Evolutionary conservation across 2,797 vertebrate species (phyloP).

Genomic region (Enteromius paludinosus): DNA sequence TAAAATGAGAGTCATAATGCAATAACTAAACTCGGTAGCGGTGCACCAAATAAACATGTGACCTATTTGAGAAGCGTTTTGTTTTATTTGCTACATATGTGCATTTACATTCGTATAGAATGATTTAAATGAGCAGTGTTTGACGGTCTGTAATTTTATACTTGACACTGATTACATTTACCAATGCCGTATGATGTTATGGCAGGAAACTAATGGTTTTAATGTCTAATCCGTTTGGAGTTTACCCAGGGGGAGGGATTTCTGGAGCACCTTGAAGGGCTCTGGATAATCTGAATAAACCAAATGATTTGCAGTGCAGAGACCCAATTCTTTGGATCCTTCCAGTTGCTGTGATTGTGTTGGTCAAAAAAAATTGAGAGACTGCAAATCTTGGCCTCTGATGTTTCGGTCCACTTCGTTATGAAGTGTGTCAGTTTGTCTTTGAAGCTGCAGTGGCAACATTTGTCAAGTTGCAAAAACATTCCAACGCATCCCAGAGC

Average conservation of each 20-base stretch:
- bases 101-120: neutral
- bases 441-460: slow-evolving; percentile 25
- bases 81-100: slow-evolving; percentile 16
- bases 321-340: slow-evolving; percentile 29
- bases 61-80: slow-evolving; percentile 21
- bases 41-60: slow-evolving; percentile 18
- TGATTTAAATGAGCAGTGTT: neutral
- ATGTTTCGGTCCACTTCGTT: slow-evolving; percentile 6
- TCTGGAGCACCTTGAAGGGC: slow-evolving; percentile 51
- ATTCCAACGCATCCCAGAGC: slow-evolving; percentile 30
- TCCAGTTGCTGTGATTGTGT: slow-evolving; percentile 3
- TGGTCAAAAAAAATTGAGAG: neutral
- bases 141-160: slow-evolving; percentile 31
- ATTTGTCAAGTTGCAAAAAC: slow-evolving; percentile 39
- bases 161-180: slow-evolving; percentile 41
- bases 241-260: slow-evolving; percentile 52
- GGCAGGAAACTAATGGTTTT: slow-evolving; percentile 51
- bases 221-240: slow-evolving; percentile 51
- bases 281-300: slow-evolving; percentile 59
- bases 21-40: slow-evolving; percentile 20
- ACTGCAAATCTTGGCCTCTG: slow-evolving; percentile 22
- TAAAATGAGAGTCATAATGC: slow-evolving; percentile 27
- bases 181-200: slow-evolving; percentile 20
- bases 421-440: slow-evolving; percentile 33
- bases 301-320: slow-evolving; percentile 49